Evolutionary conservation across 2,888 invertebrate genomes (phyloP).

Genomic region (Orchesellides sinensis): DNA sequence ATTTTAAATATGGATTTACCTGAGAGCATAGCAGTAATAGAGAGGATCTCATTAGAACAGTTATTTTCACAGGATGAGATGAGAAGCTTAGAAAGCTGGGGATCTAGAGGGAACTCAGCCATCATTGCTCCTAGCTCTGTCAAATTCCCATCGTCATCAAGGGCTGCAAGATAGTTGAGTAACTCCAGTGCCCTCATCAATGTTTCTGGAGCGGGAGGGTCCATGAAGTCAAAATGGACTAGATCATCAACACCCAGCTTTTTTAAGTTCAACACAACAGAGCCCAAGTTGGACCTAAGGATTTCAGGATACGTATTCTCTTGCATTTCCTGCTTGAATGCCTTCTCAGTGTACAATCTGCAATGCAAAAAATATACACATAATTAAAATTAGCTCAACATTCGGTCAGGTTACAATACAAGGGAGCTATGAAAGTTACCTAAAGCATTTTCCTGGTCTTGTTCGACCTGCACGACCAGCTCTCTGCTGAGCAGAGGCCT

Average conservation of each 20-base stretch:
- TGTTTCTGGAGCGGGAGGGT: conserved; percentile 99
- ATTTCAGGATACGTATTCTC: conserved; percentile 99
- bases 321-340: conserved; percentile 98
- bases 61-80: conserved; percentile 99
- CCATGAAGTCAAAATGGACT: conserved; percentile 99
- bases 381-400: too few relatives aligned
- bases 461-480: conserved; percentile 99
- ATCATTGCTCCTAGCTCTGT: conserved; percentile 98
- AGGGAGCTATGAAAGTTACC: too few relatives aligned
- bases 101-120: conserved; percentile 99
- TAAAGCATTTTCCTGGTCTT: conserved; percentile 98
- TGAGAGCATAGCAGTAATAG: conserved; percentile 99
- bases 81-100: conserved; percentile 98
- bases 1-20: too few relatives aligned
- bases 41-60: conserved; percentile 99
- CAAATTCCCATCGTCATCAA: conserved; percentile 98
- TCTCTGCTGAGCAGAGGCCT: conserved; percentile 98
- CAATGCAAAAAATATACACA: conserved; percentile 39
- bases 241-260: conserved; percentile 99
- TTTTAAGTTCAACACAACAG: conserved; percentile 98
- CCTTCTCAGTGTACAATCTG: conserved; percentile 94
- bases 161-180: conserved; percentile 96
- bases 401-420: too few relatives aligned
- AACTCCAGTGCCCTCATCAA: conserved; percentile 98
- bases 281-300: conserved; percentile 89